Conservation (phyloP, 1,140 invertebrate genomes). For the Samia ricini region DNA sequence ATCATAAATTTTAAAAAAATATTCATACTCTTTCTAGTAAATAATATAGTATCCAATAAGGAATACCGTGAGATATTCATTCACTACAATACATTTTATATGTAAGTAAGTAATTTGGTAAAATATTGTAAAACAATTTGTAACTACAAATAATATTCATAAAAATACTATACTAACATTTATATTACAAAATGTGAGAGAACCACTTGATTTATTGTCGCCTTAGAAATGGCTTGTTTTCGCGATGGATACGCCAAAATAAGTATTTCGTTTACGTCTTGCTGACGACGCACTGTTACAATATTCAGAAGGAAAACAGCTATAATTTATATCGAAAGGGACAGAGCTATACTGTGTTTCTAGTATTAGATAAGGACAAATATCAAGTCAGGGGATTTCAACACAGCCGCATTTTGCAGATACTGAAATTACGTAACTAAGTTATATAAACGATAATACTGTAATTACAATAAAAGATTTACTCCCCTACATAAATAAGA, state of each 20-base stretch:
- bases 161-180: background rate
- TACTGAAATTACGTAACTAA: slow-evolving; percentile 25
- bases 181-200: slow-evolving; percentile 6
- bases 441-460: too few relatives aligned
- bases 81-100: background rate
- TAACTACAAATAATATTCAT: background rate
- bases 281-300: slow-evolving; percentile 26
- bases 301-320: slow-evolving; percentile 54
- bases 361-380: slow-evolving; percentile 25
- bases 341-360: slow-evolving; percentile 17
- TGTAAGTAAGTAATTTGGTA: background rate
- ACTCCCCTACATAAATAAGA: too few relatives aligned
- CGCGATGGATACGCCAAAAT: slow-evolving; percentile 48
- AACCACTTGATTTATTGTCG: slow-evolving; percentile 48
- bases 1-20: too few relatives aligned
- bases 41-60: too few relatives aligned
- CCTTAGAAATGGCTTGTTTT: slow-evolving; percentile 61
- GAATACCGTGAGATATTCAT: too few relatives aligned
- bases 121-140: background rate
- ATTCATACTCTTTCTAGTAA: too few relatives aligned
- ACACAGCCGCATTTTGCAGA: slow-evolving; percentile 28
- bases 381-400: slow-evolving; percentile 17
- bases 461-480: too few relatives aligned
- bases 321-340: slow-evolving; percentile 51
- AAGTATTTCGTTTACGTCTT: slow-evolving; percentile 52